A percentile compares a stretch with the other conserved stretches of the same genome.
phyloP scores from a whole-genome alignment of 2,113 vertebrate genomes.

The Leuciscus idus region DNA sequence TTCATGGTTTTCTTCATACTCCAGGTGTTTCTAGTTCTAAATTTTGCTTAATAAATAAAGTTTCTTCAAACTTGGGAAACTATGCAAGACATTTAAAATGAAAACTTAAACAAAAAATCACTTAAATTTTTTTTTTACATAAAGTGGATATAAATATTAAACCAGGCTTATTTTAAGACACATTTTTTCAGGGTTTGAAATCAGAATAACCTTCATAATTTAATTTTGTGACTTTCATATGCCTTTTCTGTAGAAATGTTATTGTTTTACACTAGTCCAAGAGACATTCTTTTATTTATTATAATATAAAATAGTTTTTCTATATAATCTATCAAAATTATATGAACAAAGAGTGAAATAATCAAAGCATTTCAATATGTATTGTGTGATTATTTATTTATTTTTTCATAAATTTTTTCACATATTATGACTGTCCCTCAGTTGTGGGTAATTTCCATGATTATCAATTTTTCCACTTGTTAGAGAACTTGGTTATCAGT shows the following conservation, averaged over 20 bases:
- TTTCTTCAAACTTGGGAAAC: neutral
- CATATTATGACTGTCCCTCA: no score
- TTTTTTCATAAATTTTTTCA: no score
- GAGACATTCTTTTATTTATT: neutral
- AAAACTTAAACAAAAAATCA: no score
- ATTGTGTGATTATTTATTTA: no score
- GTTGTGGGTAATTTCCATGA: no score
- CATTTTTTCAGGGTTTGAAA: neutral
- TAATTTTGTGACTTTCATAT: neutral
- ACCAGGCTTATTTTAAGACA: neutral
- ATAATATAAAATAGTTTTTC: neutral
- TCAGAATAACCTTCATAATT: neutral
- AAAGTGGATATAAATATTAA: neutral
- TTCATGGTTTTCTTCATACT: neutral
- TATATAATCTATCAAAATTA: neutral
- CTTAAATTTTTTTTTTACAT: neutral
- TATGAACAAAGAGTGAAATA: neutral
- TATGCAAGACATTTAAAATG: neutral
- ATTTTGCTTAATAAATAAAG: neutral
- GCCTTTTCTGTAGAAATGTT: neutral
- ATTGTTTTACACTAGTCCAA: neutral
- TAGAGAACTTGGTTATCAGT: neutral
- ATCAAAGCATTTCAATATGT: neutral
- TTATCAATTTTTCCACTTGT: no score
- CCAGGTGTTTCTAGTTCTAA: neutral